Evolutionary conservation across 2,797 vertebrate genomes (phyloP), one percentile per base, ranked within the genome.

Genomic region (Chromis chromis): DNA sequence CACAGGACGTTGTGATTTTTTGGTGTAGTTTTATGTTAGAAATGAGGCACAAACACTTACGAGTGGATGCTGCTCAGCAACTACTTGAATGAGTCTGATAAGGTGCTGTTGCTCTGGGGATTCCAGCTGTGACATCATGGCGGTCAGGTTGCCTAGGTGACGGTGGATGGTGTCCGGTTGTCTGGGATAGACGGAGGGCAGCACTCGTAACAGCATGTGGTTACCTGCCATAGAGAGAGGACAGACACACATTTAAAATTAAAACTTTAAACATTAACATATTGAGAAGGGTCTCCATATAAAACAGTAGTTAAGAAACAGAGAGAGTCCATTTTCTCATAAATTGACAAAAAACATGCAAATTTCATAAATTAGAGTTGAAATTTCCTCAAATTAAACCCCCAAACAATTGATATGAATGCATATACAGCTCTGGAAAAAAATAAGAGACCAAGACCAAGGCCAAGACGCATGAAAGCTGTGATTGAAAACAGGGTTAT

Each of bases 161-260:
- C 69, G 87, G 86, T 92, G 93, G 81, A 99, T 96, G 0, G 88
- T 91, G n/a, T 90, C 92, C 0, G 96, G 95, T 53, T 91, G 94
- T 78, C 93, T 92, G 76, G 95, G 95, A 74, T 97, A 97, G 52
- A 99, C 93, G 1, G 96, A 96, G 0, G 97, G 96, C 65, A 99
- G 89, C 50, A 98, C 96, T 8, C 96, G 95, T 28, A 98, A 85
- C 88, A 99, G 82, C 95, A 98, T 93, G 83, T 86, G 81, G 86
- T 99, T 99, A 83, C 97, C 97, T 99, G 88, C 1, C 6, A 4
- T 6, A 70, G 22, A 66, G 25, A 66, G 42, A 68, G 27, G 33
- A 36, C 10, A 36, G 33, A 36, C 11, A 3, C 33, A 11, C 33
- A 11, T 12, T 36, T 36, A 11, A 36, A 36, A 3, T 11, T 36